These are phyloP conservation scores for Peromyscus eremicus DNA, from an alignment of 2,797 vertebrate genomes.

Conservation along the genomic window DNA sequence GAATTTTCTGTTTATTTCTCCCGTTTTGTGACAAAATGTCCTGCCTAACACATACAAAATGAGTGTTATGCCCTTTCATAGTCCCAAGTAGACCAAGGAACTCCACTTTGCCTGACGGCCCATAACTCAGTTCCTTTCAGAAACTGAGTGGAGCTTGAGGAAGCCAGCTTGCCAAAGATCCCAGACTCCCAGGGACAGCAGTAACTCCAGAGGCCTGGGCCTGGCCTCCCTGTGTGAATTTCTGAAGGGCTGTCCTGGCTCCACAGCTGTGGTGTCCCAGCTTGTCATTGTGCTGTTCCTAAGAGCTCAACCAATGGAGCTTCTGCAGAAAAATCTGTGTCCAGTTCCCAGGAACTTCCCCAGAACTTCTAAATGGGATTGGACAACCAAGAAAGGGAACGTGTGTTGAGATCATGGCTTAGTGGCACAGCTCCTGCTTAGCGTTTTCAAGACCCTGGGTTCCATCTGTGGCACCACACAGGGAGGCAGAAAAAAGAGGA, in stretches of 20 bases:
- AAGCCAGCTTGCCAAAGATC: constrained; percentile 1
- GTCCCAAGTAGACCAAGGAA: background rate
- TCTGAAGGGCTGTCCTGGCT: background rate
- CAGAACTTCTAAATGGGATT: background rate
- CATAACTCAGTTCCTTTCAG: constrained; percentile 5
- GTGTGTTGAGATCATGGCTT: background rate
- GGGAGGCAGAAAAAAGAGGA: background rate
- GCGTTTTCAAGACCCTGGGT: background rate
- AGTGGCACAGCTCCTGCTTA: background rate
- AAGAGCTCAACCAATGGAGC: background rate
- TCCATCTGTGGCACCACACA: background rate
- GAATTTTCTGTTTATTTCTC: constrained; percentile 33
- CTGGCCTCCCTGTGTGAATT: background rate
- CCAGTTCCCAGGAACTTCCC: constrained; percentile 2
- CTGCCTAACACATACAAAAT: background rate
- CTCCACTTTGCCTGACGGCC: background rate
- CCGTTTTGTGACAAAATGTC: background rate
- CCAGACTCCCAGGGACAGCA: background rate
- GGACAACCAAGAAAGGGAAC: background rate
- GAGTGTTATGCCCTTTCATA: background rate
- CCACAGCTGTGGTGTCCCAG: background rate
- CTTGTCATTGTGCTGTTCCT: background rate
- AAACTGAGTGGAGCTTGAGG: constrained; percentile 18
- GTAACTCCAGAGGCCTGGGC: background rate
- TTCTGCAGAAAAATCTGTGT: background rate